Percentiles rank a stretch among this genome's conserved stretches.
These are phyloP conservation scores for Dermochelys coriacea DNA, from an alignment of 2,797 vertebrate species.

Conservation along the genomic window DNA sequence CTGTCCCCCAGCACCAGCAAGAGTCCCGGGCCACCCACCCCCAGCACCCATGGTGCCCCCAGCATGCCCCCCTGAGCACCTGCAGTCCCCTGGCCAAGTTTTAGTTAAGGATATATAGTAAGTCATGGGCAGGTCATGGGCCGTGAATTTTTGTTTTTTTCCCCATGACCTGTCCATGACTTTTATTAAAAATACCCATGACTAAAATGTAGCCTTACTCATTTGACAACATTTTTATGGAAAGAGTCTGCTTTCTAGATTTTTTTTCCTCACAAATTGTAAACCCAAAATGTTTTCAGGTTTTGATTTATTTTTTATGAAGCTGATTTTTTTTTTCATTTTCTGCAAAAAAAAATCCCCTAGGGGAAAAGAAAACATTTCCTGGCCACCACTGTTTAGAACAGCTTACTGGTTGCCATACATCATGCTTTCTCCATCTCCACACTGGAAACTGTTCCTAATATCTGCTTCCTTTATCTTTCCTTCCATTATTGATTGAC, in stretches of 20 bases:
- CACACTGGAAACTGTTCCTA: slow-evolving; percentile 1
- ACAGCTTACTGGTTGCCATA: neutral
- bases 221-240: neutral
- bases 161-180: too few species aligned
- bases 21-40: too few species aligned
- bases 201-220: too few species aligned
- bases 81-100: too few species aligned
- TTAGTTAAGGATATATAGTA: too few species aligned
- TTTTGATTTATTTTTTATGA: neutral
- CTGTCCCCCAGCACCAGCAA: too few species aligned
- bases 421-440: neutral
- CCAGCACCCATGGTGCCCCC: too few species aligned
- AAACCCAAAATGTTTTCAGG: neutral
- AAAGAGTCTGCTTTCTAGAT: neutral
- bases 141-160: too few species aligned
- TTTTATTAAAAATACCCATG: too few species aligned
- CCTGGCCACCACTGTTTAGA: neutral
- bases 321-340: neutral
- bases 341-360: neutral
- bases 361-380: neutral
- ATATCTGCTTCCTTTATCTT: slow-evolving; percentile 29
- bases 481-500: neutral
- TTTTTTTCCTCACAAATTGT: neutral
- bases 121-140: too few species aligned
- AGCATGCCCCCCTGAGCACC: too few species aligned